A percentile compares a stretch with the other conserved stretches of the same genome.
These are phyloP conservation scores for Himalopsyche japonica DNA, from an alignment of 2,888 invertebrate species.

Conservation along the genomic window DNA sequence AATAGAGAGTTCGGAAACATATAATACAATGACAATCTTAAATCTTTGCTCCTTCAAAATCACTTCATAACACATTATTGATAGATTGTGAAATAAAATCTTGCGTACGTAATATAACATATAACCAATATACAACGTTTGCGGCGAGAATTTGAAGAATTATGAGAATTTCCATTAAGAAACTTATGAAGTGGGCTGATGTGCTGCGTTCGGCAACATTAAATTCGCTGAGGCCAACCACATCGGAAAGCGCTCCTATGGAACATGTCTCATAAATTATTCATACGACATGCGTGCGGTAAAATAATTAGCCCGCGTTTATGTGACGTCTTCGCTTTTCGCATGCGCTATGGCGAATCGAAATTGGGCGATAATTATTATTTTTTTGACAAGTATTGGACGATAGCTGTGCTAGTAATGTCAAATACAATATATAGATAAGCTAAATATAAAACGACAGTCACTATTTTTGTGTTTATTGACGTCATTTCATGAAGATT, in stretches of 20 bases:
- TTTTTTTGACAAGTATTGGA: not conserved
- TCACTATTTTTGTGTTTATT: too few relatives aligned
- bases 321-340: not conserved
- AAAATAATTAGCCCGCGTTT: not conserved
- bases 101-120: too few relatives aligned
- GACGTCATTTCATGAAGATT: too few relatives aligned
- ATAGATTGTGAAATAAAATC: too few relatives aligned
- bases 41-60: too few relatives aligned
- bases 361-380: not conserved
- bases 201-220: not conserved
- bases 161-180: not conserved
- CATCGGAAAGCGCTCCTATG: not conserved
- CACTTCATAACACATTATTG: too few relatives aligned
- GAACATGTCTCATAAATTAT: not conserved
- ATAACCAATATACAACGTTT: not conserved
- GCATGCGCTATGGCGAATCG: not conserved
- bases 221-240: not conserved
- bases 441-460: too few relatives aligned
- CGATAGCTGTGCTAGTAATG: too few relatives aligned
- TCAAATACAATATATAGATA: too few relatives aligned
- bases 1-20: too few relatives aligned
- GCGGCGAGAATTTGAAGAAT: not conserved
- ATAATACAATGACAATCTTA: too few relatives aligned
- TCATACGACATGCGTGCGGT: not conserved
- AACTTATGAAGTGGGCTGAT: not conserved